These are phyloP conservation scores for Enoplosus armatus DNA, from an alignment of 2,797 vertebrate species.

Conservation along the genomic window DNA sequence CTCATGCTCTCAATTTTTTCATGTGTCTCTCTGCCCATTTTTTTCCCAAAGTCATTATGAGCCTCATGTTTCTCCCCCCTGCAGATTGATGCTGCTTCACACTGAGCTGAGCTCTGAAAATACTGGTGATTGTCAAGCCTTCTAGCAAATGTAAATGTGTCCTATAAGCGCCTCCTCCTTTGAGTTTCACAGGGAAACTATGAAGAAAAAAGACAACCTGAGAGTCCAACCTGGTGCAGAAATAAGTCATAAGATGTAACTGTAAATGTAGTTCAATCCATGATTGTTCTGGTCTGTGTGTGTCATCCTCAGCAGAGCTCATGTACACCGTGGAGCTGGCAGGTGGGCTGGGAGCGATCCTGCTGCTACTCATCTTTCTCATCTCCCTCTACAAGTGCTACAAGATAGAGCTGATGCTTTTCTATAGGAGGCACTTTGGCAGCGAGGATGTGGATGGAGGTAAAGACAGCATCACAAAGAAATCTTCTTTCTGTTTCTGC, in stretches of 20 bases:
- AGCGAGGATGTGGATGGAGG: constrained; percentile 97
- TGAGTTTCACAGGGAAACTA: constrained; percentile 20
- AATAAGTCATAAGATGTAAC: constrained; percentile 9
- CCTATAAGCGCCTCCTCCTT: constrained; percentile 29
- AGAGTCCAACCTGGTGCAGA: constrained; percentile 26
- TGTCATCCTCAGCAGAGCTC: constrained; percentile 90
- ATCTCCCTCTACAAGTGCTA: constrained; percentile 98
- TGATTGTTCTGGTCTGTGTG: constrained; percentile 36
- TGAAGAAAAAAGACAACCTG: not conserved
- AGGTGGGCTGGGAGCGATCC: constrained; percentile 96
- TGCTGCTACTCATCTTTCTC: constrained; percentile 95
- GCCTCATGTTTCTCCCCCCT: constrained; percentile 40
- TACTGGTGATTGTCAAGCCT: constrained; percentile 32
- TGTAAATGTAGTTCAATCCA: not conserved
- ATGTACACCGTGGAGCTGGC: constrained; percentile 99
- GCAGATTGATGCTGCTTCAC: constrained; percentile 64
- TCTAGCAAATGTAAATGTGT: constrained; percentile 46
- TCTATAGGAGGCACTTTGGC: constrained; percentile 98
- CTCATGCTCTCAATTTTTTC: constrained; percentile 51
- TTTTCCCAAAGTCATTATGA: constrained; percentile 67
- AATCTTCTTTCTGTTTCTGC: constrained; percentile 1
- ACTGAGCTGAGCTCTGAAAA: constrained; percentile 43
- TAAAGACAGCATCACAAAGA: constrained; percentile 73
- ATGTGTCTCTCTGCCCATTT: constrained; percentile 48
- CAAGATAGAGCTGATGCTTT: constrained; percentile 98